Percentiles rank a stretch among this genome's conserved stretches.
These are phyloP conservation scores for Scelioninae gen. 1 DNA, from an alignment of 2,888 invertebrate species.

Conservation along the genomic window DNA sequence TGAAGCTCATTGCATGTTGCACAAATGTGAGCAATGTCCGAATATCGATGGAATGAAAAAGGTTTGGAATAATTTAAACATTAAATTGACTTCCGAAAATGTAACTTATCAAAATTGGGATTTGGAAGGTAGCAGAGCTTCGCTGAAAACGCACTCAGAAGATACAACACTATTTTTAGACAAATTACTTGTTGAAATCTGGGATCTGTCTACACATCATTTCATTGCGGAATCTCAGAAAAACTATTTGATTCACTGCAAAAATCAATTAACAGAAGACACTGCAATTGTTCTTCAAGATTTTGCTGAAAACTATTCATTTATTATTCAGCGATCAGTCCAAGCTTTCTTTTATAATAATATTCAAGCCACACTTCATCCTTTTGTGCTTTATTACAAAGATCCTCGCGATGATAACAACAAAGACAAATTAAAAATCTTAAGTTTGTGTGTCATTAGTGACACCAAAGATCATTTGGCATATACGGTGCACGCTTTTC, in stretches of 20 bases:
- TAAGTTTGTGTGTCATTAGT: conserved; percentile 21
- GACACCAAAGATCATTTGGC: conserved; percentile 29
- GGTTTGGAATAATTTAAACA: conserved; percentile 13
- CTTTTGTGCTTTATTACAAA: conserved; percentile 19
- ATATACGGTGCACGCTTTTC: conserved; percentile 32
- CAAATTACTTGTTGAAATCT: conserved; percentile 19
- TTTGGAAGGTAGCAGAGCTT: conserved; percentile 14
- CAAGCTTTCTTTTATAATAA: conserved; percentile 33
- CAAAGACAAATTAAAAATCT: not conserved
- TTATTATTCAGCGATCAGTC: conserved; percentile 24
- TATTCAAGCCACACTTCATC: conserved; percentile 14
- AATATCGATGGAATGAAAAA: conserved; percentile 3
- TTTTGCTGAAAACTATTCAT: conserved; percentile 36
- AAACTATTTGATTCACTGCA: conserved; percentile 20
- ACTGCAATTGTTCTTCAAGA: conserved; percentile 18
- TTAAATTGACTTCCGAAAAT: not conserved
- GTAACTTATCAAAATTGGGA: conserved; percentile 12
- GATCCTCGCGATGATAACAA: not conserved
- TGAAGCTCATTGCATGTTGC: conserved; percentile 21
- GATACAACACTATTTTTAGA: not conserved
- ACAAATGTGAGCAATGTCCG: conserved; percentile 29
- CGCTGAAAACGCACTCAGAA: conserved; percentile 1
- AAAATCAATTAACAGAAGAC: conserved; percentile 7
- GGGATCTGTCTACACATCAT: conserved; percentile 24
- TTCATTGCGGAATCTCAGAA: conserved; percentile 28